Evolutionary conservation across 2,113 vertebrate genomes (phyloP).

Genomic region (Hipposideros armiger): DNA sequence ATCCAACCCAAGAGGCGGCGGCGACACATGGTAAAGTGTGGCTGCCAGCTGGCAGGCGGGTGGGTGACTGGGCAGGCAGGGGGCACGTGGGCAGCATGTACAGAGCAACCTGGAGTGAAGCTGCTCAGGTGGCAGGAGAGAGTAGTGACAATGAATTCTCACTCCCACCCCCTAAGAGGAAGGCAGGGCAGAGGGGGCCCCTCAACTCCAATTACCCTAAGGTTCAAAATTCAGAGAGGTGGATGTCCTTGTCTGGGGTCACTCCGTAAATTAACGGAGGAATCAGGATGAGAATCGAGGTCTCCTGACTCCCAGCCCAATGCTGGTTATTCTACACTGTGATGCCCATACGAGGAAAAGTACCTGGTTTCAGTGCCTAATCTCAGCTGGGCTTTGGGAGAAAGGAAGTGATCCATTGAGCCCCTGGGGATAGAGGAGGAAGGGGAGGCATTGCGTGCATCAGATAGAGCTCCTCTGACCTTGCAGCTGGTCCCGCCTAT

Average conservation of each 20-base stretch:
- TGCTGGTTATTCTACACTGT: neutral
- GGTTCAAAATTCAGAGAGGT: neutral
- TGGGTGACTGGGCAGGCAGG: neutral
- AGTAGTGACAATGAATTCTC: neutral
- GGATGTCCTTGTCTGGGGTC: neutral
- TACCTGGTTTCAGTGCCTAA: neutral
- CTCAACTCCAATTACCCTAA: neutral
- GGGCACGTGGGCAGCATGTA: neutral
- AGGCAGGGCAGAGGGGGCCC: neutral
- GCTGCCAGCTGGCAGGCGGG: neutral
- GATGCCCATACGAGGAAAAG: neutral
- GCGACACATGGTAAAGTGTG: conserved; percentile 90
- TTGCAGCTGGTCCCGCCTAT: neutral
- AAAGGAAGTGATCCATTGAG: neutral
- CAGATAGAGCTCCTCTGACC: neutral
- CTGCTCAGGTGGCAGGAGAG: neutral
- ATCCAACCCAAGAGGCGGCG: conserved; percentile 95
- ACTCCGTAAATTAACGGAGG: neutral
- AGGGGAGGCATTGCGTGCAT: neutral
- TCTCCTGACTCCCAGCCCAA: neutral
- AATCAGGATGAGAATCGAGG: neutral
- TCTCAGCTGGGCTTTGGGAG: neutral
- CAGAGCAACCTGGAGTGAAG: neutral
- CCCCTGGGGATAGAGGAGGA: neutral
- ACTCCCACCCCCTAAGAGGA: neutral